Percentiles rank a stretch among this genome's conserved stretches.
Evolutionary conservation across 2,888 invertebrate species (phyloP).

Genomic region (Drosophila mayaguana): DNA sequence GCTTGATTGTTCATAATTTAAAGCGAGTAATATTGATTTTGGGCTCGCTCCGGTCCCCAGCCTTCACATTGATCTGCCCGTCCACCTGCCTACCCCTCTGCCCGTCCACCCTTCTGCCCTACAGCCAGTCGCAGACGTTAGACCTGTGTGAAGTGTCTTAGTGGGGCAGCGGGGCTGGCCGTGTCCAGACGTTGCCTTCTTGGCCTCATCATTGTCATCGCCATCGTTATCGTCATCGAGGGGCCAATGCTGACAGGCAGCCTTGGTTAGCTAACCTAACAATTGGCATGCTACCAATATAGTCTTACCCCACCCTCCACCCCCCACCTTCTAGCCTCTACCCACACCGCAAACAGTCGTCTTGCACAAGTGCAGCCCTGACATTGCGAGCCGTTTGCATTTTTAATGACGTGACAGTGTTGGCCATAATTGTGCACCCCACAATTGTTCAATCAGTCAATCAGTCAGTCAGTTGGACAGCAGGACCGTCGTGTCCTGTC

Average conservation of each 20-base stretch:
- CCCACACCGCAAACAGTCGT: not conserved
- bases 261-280: conserved; percentile 26
- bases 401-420: conserved; percentile 52
- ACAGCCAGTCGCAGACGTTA: not conserved
- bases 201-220: conserved; percentile 25
- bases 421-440: conserved; percentile 48
- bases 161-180: not conserved
- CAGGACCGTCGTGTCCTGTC: conserved; percentile 8
- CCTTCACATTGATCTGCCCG: not conserved
- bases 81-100: no score
- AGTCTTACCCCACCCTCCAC: not conserved
- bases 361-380: conserved; percentile 35
- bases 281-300: conserved; percentile 37
- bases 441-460: conserved; percentile 39
- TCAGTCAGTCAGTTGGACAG: conserved; percentile 9
- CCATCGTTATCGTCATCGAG: conserved; percentile 22
- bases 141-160: conserved; percentile 18
- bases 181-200: conserved; percentile 17
- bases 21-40: conserved; percentile 50
- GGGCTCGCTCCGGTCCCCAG: not conserved
- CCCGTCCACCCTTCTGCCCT: not conserved
- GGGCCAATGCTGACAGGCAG: conserved; percentile 24
- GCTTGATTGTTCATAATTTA: conserved; percentile 51
- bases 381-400: conserved; percentile 50
- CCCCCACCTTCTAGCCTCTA: not conserved